Conservation (phyloP, 2,113 vertebrate species). For the Terrapene triunguis region DNA sequence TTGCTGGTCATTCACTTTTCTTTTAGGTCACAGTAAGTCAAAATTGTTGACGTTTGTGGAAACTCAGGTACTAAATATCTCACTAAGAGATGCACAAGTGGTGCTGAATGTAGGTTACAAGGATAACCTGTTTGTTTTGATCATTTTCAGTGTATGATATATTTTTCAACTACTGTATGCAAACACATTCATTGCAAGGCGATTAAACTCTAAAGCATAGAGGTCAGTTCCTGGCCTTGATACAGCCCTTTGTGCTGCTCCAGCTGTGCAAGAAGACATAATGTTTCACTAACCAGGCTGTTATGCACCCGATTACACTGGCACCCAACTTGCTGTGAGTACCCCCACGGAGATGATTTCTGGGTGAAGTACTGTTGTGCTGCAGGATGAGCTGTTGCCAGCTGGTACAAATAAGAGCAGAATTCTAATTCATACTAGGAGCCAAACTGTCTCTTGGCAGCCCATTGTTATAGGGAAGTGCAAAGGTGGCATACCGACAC, state of each 20-base stretch:
- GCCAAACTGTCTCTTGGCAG: neutral
- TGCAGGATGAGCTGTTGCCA: neutral
- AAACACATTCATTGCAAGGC: neutral
- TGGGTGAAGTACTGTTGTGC: neutral
- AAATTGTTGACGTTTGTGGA: conserved; percentile 49
- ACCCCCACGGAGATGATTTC: neutral
- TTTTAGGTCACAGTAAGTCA: conserved; percentile 59
- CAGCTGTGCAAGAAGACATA: neutral
- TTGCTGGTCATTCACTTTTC: conserved; percentile 46
- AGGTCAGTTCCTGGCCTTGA: neutral
- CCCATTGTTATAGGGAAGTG: neutral
- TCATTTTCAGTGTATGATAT: neutral
- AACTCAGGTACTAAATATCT: conserved; percentile 9
- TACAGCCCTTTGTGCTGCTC: neutral
- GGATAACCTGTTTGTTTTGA: neutral
- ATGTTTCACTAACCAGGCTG: neutral
- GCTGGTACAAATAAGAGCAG: neutral
- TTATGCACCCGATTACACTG: neutral
- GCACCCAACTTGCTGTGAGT: neutral
- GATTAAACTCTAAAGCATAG: neutral
- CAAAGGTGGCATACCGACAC: neutral
- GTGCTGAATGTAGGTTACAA: conserved; percentile 16
- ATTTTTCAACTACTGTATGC: neutral
- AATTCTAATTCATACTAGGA: neutral
- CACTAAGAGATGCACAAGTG: conserved; percentile 13